Conservation (phyloP, 2,888 invertebrate species). For the Rhodophaea formosa region DNA sequence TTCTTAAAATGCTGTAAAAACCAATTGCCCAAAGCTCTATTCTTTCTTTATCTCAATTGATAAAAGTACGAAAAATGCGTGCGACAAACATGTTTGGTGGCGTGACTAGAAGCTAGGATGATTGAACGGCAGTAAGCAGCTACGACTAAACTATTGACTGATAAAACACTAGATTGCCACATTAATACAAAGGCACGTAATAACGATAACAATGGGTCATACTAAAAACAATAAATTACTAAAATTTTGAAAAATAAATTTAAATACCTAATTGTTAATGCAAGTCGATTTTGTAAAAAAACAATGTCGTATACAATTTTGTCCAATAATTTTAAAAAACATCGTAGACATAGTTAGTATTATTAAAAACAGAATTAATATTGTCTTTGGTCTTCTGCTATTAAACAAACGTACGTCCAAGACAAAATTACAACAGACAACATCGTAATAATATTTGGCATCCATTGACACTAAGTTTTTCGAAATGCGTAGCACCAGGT, state of each 20-base stretch:
- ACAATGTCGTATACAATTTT: neutral
- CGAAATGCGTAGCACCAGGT: too few species aligned
- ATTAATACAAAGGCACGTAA: slow-evolving; percentile 5
- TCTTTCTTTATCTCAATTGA: too few species aligned
- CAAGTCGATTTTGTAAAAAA: neutral
- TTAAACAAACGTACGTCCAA: slow-evolving; percentile 20
- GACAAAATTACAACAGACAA: slow-evolving; percentile 50
- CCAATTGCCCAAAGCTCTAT: too few species aligned
- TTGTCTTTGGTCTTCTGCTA: slow-evolving; percentile 9
- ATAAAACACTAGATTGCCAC: neutral
- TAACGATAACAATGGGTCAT: neutral
- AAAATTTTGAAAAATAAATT: neutral
- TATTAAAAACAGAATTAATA: neutral
- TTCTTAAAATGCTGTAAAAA: too few species aligned
- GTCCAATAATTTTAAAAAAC: neutral
- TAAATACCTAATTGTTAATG: neutral
- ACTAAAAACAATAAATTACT: neutral
- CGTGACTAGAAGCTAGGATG: slow-evolving; percentile 56
- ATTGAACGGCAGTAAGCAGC: slow-evolving; percentile 11
- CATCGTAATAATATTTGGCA: slow-evolving; percentile 62
- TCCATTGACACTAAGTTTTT: slow-evolving; percentile 41
- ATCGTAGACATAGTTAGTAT: neutral
- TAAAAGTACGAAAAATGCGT: too few species aligned
- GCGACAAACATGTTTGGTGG: slow-evolving; percentile 35
- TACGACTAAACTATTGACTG: slow-evolving; percentile 24